Percentiles rank a stretch among this genome's conserved stretches.
Evolutionary conservation across 2,797 vertebrate genomes (phyloP).

Genomic region (Rhinichthys osculus): DNA sequence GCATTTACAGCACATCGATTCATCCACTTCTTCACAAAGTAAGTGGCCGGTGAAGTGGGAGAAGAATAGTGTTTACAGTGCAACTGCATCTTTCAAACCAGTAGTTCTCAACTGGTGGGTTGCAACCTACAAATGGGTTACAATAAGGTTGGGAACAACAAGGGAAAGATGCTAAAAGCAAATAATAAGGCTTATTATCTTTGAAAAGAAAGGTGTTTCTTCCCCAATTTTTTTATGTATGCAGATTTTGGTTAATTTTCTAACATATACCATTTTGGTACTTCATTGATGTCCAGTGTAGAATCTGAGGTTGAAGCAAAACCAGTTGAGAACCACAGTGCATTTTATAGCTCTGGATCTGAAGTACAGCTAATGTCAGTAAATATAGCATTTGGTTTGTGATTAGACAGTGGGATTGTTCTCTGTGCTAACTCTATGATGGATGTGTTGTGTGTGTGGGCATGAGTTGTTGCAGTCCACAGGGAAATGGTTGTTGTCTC

Average conservation of each 20-base stretch:
- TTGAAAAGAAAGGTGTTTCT: not conserved
- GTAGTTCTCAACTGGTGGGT: not conserved
- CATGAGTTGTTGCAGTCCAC: conserved; percentile 2
- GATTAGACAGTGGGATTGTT: not conserved
- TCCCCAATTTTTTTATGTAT: not conserved
- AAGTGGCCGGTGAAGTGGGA: too few relatives aligned
- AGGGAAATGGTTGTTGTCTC: conserved; percentile 5
- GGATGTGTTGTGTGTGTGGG: not conserved
- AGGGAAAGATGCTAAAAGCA: not conserved
- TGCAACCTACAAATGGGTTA: not conserved
- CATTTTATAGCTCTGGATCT: not conserved
- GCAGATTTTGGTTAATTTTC: too few relatives aligned
- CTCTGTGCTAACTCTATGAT: not conserved
- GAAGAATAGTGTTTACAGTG: not conserved
- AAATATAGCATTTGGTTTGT: not conserved
- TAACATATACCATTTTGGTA: not conserved
- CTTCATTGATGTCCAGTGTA: too few relatives aligned
- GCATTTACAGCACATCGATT: too few relatives aligned
- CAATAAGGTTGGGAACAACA: not conserved
- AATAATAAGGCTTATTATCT: not conserved
- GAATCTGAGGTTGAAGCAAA: not conserved
- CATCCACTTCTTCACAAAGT: too few relatives aligned
- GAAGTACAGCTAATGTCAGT: not conserved
- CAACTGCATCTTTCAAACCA: not conserved
- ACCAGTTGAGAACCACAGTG: not conserved